Evolutionary conservation across 2,888 invertebrate species (phyloP).

Genomic region (Elgonia sp.): DNA sequence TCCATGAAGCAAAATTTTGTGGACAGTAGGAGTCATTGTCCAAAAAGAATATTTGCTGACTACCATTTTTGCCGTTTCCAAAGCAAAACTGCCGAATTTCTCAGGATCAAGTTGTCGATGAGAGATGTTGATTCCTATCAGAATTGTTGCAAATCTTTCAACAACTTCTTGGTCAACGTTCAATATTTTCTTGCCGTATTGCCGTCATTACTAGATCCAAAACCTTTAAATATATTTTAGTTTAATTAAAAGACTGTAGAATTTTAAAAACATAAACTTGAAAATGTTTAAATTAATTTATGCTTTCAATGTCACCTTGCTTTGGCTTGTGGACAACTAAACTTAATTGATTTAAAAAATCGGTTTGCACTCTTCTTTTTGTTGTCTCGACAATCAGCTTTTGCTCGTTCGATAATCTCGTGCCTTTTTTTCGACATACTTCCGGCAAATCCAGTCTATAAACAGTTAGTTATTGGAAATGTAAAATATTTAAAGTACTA

Average conservation of each 20-base stretch:
- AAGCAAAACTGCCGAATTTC: not conserved
- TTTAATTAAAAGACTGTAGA: too few relatives aligned
- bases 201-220: not conserved
- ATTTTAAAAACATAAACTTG: too few relatives aligned
- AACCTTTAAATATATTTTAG: not conserved
- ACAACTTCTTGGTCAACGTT: not conserved
- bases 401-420: not conserved
- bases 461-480: not conserved
- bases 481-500: too few relatives aligned
- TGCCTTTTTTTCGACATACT: not conserved
- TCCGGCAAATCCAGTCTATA: not conserved
- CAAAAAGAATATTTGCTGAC: not conserved
- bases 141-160: not conserved
- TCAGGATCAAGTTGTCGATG: not conserved
- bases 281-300: too few relatives aligned
- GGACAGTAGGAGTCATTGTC: conserved; percentile 2
- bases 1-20: conserved; percentile 14
- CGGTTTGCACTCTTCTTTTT: too few relatives aligned
- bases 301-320: too few relatives aligned
- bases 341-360: too few relatives aligned
- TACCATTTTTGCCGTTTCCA: not conserved
- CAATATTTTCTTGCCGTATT: not conserved
- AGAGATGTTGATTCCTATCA: not conserved
- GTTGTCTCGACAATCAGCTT: not conserved
- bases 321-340: too few relatives aligned